Evolutionary conservation across 2,888 invertebrate genomes (phyloP), one percentile per base, ranked within the genome.

Genomic region (Pristionchus exspectatus): DNA sequence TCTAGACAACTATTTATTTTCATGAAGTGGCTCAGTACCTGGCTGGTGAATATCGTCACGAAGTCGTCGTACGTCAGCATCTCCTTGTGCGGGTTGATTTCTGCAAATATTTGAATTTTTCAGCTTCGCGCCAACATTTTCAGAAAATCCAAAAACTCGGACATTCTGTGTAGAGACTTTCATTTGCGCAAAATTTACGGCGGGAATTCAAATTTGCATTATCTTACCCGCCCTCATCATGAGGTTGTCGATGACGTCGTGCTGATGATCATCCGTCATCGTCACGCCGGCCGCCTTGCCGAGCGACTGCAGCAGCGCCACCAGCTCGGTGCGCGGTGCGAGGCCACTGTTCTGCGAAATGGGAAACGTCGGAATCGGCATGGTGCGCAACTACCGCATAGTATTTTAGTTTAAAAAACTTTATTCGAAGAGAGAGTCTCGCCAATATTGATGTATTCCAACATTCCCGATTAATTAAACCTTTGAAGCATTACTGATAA

Each of bases 291-390:
- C 94, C 2, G 94, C 93, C 74, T 91, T 90, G 38, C 94, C 94
- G 74, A 95, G 90, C 12, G 95, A 95, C 74, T 93, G 93, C 94
- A 98, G 96, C 97, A 98, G 98, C 95, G 98, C 98, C 38, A 97
- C 98, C 33, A 98, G 96, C 95, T 98, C 98, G 2, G 97, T 97
- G 94, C 98, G 98, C 95, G 98, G 98, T 90, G 98, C 98, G 0
- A 98, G 97, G 0, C 98, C 98, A 94, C 98, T 16, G 30, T 77
- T 77, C 87, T 87, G 69, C 50, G 81, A 81, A 12, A 2, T 81
- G n/a, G 14, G n/a, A 50, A 81, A 81, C 12, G 24, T 50, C 74
- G 38, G 44, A n/a, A n/a, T n/a, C n/a, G n/a, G n/a, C n/a, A n/a
- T 4, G 38, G 38, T 38, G 18, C 74, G 27, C 74, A 33, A 33